Evolutionary conservation across 2,797 vertebrate genomes (phyloP).

Genomic region (Buceros bicornis): DNA sequence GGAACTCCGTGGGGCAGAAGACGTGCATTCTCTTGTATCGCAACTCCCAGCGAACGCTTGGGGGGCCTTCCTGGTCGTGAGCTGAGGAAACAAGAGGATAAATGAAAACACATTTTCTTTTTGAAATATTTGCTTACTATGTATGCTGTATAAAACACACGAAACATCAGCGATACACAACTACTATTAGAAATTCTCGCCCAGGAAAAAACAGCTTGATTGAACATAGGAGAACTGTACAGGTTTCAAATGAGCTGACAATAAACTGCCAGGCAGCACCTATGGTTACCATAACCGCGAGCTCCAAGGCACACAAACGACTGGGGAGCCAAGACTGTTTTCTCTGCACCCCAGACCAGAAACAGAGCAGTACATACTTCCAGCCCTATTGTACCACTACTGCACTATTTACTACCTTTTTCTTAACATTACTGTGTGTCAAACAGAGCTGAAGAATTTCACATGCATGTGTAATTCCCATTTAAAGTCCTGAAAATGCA

Average conservation of each 20-base stretch:
- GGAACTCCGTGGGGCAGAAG: conserved; percentile 91
- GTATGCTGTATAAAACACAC: fast-evolving
- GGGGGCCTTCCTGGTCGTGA: conserved; percentile 94
- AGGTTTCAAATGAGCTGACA: not conserved
- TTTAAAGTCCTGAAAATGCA: not conserved
- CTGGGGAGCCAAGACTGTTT: not conserved
- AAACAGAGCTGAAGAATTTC: not conserved
- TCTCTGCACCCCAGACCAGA: not conserved
- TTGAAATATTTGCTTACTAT: not conserved
- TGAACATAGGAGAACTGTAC: fast-evolving
- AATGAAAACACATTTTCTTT: conserved; percentile 48
- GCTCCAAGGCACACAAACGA: not conserved
- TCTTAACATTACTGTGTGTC: not conserved
- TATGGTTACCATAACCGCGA: not conserved
- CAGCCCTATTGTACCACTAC: not conserved
- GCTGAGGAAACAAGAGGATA: conserved; percentile 81
- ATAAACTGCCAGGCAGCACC: not conserved
- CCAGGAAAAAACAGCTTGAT: not conserved
- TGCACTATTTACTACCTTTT: not conserved
- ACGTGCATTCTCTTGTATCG: conserved; percentile 89
- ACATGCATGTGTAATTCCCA: not conserved
- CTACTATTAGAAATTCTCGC: not conserved
- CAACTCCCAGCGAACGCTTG: conserved; percentile 90
- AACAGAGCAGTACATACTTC: not conserved
- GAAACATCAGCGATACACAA: fast-evolving